phyloP scores from a whole-genome alignment of 2,113 vertebrate genomes.

The Rostratula benghalensis region DNA sequence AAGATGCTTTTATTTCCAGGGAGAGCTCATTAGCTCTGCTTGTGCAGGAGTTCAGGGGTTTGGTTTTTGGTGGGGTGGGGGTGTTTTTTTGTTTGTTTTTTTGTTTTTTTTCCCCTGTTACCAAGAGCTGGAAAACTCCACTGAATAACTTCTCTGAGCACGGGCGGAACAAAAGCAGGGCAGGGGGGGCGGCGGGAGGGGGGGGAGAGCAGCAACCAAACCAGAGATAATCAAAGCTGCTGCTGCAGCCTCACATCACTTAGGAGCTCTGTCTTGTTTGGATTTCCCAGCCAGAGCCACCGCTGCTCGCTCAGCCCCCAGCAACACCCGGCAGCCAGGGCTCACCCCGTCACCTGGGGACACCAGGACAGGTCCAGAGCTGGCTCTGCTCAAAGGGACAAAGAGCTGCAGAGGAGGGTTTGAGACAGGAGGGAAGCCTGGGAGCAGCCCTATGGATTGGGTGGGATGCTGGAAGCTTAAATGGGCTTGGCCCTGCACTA shows the following conservation, averaged over 20 bases:
- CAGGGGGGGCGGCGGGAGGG: background rate
- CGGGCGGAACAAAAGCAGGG: background rate
- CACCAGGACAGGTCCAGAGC: background rate
- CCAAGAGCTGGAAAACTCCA: conserved; percentile 30
- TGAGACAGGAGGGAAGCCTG: background rate
- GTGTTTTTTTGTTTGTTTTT: background rate
- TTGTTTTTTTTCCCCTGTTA: background rate
- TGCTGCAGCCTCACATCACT: background rate
- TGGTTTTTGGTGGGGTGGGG: background rate
- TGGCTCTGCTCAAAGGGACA: background rate
- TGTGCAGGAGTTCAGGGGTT: background rate
- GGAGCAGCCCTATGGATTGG: background rate
- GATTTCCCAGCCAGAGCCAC: background rate
- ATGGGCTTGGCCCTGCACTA: background rate
- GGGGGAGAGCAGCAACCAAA: background rate
- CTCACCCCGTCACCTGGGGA: accelerated
- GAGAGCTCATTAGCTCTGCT: conserved; percentile 66
- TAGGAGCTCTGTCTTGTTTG: background rate
- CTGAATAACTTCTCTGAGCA: background rate
- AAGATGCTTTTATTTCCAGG: conserved; percentile 57
- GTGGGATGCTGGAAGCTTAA: background rate
- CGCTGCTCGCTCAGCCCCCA: accelerated
- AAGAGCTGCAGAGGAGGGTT: background rate
- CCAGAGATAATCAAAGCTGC: conserved; percentile 42
- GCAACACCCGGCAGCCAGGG: accelerated